Evolutionary conservation across 2,888 invertebrate genomes (phyloP).

Genomic region (Cryptocephalus primarius): DNA sequence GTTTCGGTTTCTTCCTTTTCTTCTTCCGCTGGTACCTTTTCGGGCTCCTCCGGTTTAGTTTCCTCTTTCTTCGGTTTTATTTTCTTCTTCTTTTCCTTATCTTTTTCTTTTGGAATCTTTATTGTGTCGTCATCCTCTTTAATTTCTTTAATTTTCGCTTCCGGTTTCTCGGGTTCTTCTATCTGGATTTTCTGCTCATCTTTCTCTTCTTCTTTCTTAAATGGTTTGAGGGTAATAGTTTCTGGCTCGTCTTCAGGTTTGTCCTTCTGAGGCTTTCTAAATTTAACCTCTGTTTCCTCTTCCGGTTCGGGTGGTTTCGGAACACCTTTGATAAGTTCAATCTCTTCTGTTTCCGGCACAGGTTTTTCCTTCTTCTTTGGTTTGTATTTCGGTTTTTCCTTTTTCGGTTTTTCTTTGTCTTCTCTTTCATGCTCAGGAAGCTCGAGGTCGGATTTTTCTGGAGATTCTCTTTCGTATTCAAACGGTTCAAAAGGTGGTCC

Average conservation of each 20-base stretch:
- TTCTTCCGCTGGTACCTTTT: slow-evolving; percentile 4
- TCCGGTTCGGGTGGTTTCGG: slow-evolving; percentile 26
- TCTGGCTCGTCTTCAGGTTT: slow-evolving; percentile 36
- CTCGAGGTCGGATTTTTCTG: slow-evolving; percentile 29
- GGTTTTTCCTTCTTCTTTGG: slow-evolving; percentile 31
- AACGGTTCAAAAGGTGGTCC: slow-evolving; percentile 35
- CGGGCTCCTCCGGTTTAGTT: slow-evolving; percentile 8
- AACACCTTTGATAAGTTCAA: slow-evolving; percentile 18
- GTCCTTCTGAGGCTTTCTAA: slow-evolving; percentile 27
- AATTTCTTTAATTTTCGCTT: slow-evolving; percentile 5
- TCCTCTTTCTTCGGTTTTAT: slow-evolving; percentile 17
- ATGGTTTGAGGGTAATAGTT: slow-evolving; percentile 26
- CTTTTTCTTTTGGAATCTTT: slow-evolving; percentile 12
- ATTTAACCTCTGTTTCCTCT: slow-evolving; percentile 20
- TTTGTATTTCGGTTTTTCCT: slow-evolving; percentile 28
- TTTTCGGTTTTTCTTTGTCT: slow-evolving; percentile 30
- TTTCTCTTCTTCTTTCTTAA: slow-evolving; percentile 33
- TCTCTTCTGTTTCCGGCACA: slow-evolving; percentile 17
- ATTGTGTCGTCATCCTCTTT: slow-evolving; percentile 20
- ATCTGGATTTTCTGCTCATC: slow-evolving; percentile 32
- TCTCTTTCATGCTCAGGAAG: slow-evolving; percentile 31
- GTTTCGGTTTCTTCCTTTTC: slow-evolving; percentile 6
- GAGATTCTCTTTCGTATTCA: slow-evolving; percentile 32
- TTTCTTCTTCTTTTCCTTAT: slow-evolving; percentile 16
- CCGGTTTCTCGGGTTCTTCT: slow-evolving; percentile 23